These are phyloP conservation scores for Clistopyga incitator DNA, from an alignment of 2,888 invertebrate species.

Conservation along the genomic window DNA sequence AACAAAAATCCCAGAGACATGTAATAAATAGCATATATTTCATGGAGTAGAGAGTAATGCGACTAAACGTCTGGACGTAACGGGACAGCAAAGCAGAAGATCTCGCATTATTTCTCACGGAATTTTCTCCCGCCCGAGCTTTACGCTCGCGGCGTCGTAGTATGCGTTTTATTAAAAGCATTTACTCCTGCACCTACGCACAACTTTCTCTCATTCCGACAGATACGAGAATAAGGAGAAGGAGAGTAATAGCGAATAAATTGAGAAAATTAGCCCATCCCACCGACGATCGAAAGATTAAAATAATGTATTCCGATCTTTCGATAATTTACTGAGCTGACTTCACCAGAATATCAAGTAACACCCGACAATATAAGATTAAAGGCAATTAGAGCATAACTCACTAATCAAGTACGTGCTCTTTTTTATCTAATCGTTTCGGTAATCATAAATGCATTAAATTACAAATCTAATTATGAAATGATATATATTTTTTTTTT, in stretches of 20 bases:
- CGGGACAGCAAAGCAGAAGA: slow-evolving; percentile 45
- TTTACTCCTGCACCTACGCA: slow-evolving; percentile 28
- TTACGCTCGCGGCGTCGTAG: slow-evolving; percentile 3
- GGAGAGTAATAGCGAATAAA: not conserved
- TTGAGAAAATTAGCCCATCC: not conserved
- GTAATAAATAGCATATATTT: slow-evolving; percentile 46
- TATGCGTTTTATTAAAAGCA: slow-evolving; percentile 61
- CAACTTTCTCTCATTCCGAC: slow-evolving; percentile 3
- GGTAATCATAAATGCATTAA: no score
- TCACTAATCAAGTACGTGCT: no score
- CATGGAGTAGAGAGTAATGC: slow-evolving; percentile 42
- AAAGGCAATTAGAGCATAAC: no score
- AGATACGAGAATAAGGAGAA: not conserved
- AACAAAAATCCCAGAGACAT: slow-evolving; percentile 19
- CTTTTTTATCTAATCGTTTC: no score
- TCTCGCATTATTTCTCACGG: slow-evolving; percentile 46
- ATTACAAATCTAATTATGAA: no score
- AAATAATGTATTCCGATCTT: not conserved
- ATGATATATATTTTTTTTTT: no score
- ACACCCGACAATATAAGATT: not conserved
- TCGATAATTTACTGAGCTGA: not conserved
- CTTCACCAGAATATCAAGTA: not conserved
- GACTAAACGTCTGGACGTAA: slow-evolving; percentile 49
- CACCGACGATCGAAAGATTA: not conserved
- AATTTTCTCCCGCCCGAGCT: slow-evolving; percentile 35